phyloP scores from a whole-genome alignment of 2,888 invertebrate species.

The Apamea epomidion region DNA sequence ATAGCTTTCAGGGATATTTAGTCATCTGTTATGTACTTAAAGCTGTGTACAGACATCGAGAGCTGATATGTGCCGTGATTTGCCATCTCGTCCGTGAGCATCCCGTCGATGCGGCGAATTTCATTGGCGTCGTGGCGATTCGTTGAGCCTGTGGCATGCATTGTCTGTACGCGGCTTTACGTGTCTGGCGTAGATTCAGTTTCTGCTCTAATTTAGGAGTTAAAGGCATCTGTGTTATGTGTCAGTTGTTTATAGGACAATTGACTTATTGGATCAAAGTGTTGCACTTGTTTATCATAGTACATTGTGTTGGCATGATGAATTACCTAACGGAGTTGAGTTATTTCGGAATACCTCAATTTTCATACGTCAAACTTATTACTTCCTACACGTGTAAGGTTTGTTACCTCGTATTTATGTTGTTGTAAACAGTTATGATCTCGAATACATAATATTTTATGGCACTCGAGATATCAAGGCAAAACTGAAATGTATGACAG shows the following conservation, averaged over 20 bases:
- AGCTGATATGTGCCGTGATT: not conserved
- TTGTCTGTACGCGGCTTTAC: not conserved
- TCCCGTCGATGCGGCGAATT: not conserved
- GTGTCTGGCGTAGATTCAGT: constrained; percentile 35
- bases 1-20: constrained; percentile 14
- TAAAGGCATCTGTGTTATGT: constrained; percentile 19
- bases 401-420: not conserved
- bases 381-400: constrained; percentile 15
- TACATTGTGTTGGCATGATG: constrained; percentile 11
- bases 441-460: not conserved
- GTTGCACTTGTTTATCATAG: constrained; percentile 14
- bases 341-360: constrained; percentile 25
- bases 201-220: constrained; percentile 25
- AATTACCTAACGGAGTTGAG: constrained; percentile 3
- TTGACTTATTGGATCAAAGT: constrained; percentile 12
- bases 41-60: not conserved
- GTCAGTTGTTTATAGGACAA: constrained; percentile 8
- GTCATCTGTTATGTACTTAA: constrained; percentile 12
- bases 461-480: not conserved
- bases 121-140: not conserved
- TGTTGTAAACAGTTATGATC: constrained; percentile 25
- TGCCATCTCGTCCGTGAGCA: not conserved
- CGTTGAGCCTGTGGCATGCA: not conserved
- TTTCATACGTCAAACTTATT: constrained; percentile 20
- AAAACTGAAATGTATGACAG: not conserved